Evolutionary conservation across 2,888 invertebrate species (phyloP).

Genomic region (Cantharis nigra): DNA sequence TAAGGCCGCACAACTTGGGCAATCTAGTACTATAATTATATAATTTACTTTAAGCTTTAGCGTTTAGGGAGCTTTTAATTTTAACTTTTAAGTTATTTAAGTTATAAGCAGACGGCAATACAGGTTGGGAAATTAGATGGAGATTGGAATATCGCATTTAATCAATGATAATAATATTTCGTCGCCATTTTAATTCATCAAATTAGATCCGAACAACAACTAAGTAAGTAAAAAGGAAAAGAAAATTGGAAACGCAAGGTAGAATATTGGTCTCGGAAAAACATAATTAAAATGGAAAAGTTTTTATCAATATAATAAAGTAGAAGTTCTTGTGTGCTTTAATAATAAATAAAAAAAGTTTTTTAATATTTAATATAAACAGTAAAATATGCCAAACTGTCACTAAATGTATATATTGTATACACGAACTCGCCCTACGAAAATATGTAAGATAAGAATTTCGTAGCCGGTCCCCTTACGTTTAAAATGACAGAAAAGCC

Average conservation of each 20-base stretch:
- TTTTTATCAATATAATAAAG: not conserved
- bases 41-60: too few species aligned
- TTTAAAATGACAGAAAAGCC: slow-evolving; percentile 23
- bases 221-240: not conserved
- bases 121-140: too few species aligned
- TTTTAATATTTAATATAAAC: not conserved
- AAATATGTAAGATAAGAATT: slow-evolving; percentile 21
- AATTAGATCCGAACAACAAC: not conserved
- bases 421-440: slow-evolving; percentile 6
- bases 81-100: too few species aligned
- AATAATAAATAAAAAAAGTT: not conserved
- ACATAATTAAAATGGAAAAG: not conserved
- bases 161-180: not conserved
- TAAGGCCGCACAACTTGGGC: too few species aligned
- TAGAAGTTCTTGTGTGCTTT: not conserved
- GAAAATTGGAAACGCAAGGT: not conserved
- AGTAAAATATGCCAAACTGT: not conserved
- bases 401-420: not conserved
- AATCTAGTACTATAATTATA: too few species aligned
- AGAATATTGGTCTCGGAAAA: not conserved
- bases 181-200: not conserved
- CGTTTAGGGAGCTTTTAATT: too few species aligned
- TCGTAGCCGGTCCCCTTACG: slow-evolving; percentile 18
- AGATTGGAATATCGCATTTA: too few species aligned
- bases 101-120: too few species aligned